Evolutionary conservation across 2,888 invertebrate genomes (phyloP).

Genomic region (Lithosia quadra): DNA sequence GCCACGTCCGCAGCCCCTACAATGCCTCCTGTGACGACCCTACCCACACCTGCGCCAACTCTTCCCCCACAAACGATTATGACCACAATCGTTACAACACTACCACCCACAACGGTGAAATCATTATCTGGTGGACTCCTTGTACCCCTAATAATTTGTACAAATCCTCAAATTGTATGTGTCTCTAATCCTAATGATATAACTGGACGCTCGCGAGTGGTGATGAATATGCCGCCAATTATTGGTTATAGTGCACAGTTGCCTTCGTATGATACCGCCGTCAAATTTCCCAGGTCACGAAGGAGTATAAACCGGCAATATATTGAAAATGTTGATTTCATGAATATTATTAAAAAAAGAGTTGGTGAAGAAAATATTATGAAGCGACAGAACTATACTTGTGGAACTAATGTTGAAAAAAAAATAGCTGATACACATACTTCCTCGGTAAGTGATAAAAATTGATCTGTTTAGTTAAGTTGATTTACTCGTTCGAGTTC

Average conservation of each 20-base stretch:
- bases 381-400: conserved; percentile 78
- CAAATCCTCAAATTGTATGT: conserved; percentile 78
- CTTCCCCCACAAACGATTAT: conserved; percentile 47
- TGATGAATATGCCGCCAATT: conserved; percentile 67
- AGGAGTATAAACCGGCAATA: conserved; percentile 54
- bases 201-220: conserved; percentile 74
- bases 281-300: conserved; percentile 77
- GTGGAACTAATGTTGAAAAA: conserved; percentile 73
- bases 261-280: conserved; percentile 69
- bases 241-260: conserved; percentile 71
- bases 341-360: conserved; percentile 32
- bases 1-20: conserved; percentile 22
- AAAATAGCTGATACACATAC: neutral
- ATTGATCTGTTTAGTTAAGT: neutral
- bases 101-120: conserved; percentile 37
- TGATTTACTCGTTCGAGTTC: neutral
- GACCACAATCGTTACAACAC: conserved; percentile 30
- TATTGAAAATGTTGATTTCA: conserved; percentile 39
- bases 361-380: conserved; percentile 59
- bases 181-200: conserved; percentile 79
- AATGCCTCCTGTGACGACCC: conserved; percentile 18
- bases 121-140: conserved; percentile 61
- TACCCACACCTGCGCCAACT: conserved; percentile 36
- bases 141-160: conserved; percentile 77
- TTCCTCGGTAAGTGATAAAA: neutral